Base-by-base conservation (phyloP, 2,113 vertebrate genomes). In the Sebastes fasciatus region DNA sequence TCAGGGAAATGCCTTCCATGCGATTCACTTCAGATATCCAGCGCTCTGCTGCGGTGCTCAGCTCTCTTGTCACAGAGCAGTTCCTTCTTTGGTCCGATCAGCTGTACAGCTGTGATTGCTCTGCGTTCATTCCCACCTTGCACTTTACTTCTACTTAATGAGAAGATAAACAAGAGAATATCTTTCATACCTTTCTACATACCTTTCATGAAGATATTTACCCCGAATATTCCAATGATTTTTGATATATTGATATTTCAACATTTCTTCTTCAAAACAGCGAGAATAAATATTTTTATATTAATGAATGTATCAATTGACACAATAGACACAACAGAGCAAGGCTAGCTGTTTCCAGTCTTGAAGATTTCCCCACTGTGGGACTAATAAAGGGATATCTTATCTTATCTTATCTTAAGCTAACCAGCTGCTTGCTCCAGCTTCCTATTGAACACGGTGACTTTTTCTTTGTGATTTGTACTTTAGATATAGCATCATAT, bases 1-100 rank as follows among this genome's bases (percentile, higher is more conserved):
- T 94, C 92, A 87, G 70, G 61, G 71, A 71, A 94, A 95, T 95
- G 85, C 93, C 88, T 94, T 75, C 55, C 86, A 92, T 94, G 91
- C 85, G 88, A 91, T 91, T 86, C 74, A 66, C 65, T 75, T 88
- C 72, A 86, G 83, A 93, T 90, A 90, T 75, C 75, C 40, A 80
- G 64, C 34, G n/a, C 74, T 76, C 57, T 40, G 62, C 87, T 48
- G 70, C 8, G n/a, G 76, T 17, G 57, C 66, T 34, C 11, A 42
- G 48, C 65, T 82, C 76, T 77, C 74, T 64, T 89, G 91, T 91
- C 89, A 81, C 82, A 4, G 11, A 83, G 76, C 80, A 86, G 90
- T 85, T 93, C 91, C 93, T 93, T 91, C 88, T 92, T 91, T 91
- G 91, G 88, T 84, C 76, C 23, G 71, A 77, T 65, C 52, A n/a